Evolutionary conservation across 2,888 invertebrate species (phyloP).

Genomic region (Nemotelus pantherinus): DNA sequence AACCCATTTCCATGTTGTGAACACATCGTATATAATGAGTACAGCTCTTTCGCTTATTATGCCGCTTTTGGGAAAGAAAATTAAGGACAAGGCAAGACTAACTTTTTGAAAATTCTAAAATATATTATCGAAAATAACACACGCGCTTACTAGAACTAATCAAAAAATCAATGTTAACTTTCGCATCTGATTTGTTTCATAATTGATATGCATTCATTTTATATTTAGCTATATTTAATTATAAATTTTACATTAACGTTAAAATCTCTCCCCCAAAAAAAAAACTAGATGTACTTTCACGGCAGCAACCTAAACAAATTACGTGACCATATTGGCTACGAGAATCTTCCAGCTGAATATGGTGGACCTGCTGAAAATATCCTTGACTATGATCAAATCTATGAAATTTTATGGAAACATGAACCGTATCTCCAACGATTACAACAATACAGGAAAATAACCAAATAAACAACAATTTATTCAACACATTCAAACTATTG

Average conservation of each 20-base stretch:
- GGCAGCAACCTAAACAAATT: slow-evolving; percentile 59
- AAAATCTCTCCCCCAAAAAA: not conserved
- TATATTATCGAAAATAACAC: too few relatives aligned
- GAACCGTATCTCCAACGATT: slow-evolving; percentile 37
- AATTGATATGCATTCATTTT: not conserved
- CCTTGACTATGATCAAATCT: slow-evolving; percentile 57
- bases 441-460: slow-evolving; percentile 34
- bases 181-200: too few relatives aligned
- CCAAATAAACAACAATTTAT: slow-evolving; percentile 15
- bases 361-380: slow-evolving; percentile 59
- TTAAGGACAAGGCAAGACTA: slow-evolving; percentile 57
- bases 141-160: too few relatives aligned
- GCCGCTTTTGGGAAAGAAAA: slow-evolving; percentile 60
- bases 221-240: not conserved
- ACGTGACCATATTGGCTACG: slow-evolving; percentile 59
- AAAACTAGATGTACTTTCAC: slow-evolving; percentile 58
- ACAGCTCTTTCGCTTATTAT: slow-evolving; percentile 58
- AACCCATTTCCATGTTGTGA: slow-evolving; percentile 60
- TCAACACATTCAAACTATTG: not conserved
- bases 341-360: slow-evolving; percentile 59
- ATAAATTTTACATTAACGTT: not conserved
- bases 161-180: too few relatives aligned
- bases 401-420: slow-evolving; percentile 56
- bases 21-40: slow-evolving; percentile 60
- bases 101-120: not conserved